Base-by-base conservation (phyloP, 2,888 invertebrate species). In the Ochropleura plecta region DNA sequence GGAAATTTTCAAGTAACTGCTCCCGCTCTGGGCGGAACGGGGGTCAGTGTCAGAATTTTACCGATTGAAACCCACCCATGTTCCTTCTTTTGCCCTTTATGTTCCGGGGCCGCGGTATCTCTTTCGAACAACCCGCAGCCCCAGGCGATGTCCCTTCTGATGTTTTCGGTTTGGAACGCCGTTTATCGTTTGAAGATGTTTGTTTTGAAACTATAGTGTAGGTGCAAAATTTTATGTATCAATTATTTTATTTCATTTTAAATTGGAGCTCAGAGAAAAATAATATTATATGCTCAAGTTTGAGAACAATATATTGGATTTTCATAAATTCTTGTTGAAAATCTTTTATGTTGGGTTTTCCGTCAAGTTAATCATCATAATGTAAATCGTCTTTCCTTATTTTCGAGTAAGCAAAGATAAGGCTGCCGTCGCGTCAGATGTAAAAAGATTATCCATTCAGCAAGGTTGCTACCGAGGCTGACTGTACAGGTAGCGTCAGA, bases 371-470 rank as follows among this genome's bases (percentile, higher is more conserved):
- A n/a, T n/a, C n/a, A 53, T 18, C n/a, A 6, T 6, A 18, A 73
- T 10, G 14, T 9, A 49, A n/a, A 30, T 74, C 20, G 18, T 49
- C 5, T 30, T 2, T 14, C 12, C 5, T 46, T 5, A 48, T 42
- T 49, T 30, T 59, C 14, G 30, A n/a, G 30, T 44, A 49, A n/a
- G 10, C 30, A 12, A n/a, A 49, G 75, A 40, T 44, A 73, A 51
- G 20, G 12, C 14, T 7, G 0, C 57, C 1, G 8, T 30, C 16
- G 16, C 16, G 57, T 30, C 20, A 9, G 12, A 8, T 12, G 20
- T 60, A 48, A 53, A 48, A 46, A 77, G 77, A 74, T 74, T 64
- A 74, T 5, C 51, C 3, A 49, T 14, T 48, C 18, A 14, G 51
- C 46, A n/a, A 63, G 77, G 73, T 64, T 46, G 1, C 10, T 7